These are phyloP conservation scores for Takifugu rubripes DNA, from an alignment of 2,797 vertebrate genomes.

Conservation along the genomic window DNA sequence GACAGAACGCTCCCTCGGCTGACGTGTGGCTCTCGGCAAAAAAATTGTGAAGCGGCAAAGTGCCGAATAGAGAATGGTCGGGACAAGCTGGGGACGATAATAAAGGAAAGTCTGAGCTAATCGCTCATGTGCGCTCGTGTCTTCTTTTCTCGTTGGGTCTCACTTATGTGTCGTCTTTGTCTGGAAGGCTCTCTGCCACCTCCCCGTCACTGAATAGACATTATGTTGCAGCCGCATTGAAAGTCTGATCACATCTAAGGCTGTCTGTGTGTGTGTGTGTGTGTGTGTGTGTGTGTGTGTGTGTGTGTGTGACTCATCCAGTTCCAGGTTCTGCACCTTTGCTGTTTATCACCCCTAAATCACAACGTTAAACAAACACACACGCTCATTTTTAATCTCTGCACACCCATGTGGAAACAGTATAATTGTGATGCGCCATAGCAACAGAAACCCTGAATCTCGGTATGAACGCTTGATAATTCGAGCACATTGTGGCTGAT, in stretches of 20 bases:
- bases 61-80: conserved; percentile 30
- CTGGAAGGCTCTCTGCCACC: conserved; percentile 34
- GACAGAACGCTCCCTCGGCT: conserved; percentile 53
- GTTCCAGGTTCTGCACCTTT: neutral
- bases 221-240: conserved; percentile 71
- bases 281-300: neutral
- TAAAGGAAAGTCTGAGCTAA: conserved; percentile 29
- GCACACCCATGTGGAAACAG: too few relatives aligned
- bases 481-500: too few relatives aligned
- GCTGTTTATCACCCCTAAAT: too few relatives aligned
- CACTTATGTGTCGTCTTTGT: conserved; percentile 55
- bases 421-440: too few relatives aligned
- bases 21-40: conserved; percentile 47
- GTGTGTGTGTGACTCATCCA: too few relatives aligned
- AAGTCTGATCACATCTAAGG: conserved; percentile 75
- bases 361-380: too few relatives aligned
- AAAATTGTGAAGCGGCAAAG: conserved; percentile 32
- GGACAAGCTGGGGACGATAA: conserved; percentile 41
- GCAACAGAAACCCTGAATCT: too few relatives aligned
- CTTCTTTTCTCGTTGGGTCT: conserved; percentile 29
- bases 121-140: conserved; percentile 43
- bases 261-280: conserved; percentile 1
- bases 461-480: too few relatives aligned
- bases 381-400: too few relatives aligned
- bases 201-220: conserved; percentile 68